Base-by-base conservation (phyloP, 2,113 vertebrate species). In the Pomatostomus ruficeps region DNA sequence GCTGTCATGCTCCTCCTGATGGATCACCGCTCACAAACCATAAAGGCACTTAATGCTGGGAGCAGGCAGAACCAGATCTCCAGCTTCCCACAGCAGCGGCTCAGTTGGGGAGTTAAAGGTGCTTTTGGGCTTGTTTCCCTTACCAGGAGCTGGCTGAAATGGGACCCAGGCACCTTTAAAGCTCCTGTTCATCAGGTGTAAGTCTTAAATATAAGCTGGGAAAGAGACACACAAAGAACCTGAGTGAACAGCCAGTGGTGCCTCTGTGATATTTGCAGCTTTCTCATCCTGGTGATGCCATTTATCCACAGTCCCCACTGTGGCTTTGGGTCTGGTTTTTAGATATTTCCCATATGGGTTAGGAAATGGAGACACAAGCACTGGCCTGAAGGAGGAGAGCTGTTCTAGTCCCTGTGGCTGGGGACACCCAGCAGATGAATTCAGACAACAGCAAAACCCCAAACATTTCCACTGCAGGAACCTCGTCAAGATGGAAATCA, bases 21-120 rank as follows among this genome's bases (percentile, higher is more conserved):
- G 91, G 95, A 96, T 96, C 77, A 85, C 91, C 2, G 51, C 89
- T 94, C 94, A 80, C 87, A 93, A 73, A 82, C 87, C 93, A 91
- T 89, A 89, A 95, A 83, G 74, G 87, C 78, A 94, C 42, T 95
- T 91, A 89, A 61, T 51, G 82, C 0, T 59, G 81, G 89, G 93
- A 81, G 52, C 93, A 89, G 81, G 28, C 80, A 88, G 63, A 71
- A 88, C 51, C 77, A 74, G 84, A 52, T 73, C 86, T 82, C 36
- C 58, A 65, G 66, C 63, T 76, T 91, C 86, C 81, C 58, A 5
- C 63, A 78, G 76, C 81, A 78, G 48, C 70, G 67, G 75, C 72
- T 83, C 62, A 42, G 35, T 45, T 77, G 24, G 0, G 16, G 89
- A 84, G 35, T 23, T 88, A 51, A 85, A 84, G 22, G 29, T 33